Evolutionary conservation across 1,140 invertebrate genomes (phyloP).

Genomic region (Diploscapter pachys): DNA sequence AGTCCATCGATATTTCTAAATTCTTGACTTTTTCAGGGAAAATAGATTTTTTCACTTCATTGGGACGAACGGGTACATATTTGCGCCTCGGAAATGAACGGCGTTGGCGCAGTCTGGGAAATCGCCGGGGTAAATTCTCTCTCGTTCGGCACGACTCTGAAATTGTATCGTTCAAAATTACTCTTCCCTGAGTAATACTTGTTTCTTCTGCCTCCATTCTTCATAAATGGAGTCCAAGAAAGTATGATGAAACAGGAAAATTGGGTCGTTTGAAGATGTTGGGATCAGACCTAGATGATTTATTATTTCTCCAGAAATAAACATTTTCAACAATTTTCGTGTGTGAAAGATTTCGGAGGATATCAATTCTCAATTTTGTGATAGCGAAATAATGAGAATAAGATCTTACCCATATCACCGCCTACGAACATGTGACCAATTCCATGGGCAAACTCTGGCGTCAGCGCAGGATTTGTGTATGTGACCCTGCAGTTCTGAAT

Average conservation of each 20-base stretch:
- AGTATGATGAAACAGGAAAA: conserved; percentile 40
- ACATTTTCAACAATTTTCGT: too few species aligned
- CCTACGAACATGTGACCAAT: conserved; percentile 43
- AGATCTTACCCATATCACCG: conserved; percentile 39
- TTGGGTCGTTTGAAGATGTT: conserved; percentile 38
- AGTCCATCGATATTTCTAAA: conserved; percentile 48
- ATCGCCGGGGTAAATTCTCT: conserved; percentile 31
- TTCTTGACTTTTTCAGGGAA: too few species aligned
- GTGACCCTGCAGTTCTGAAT: too few species aligned
- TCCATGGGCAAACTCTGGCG: conserved; percentile 42
- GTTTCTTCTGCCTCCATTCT: conserved; percentile 41
- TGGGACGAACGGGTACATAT: conserved; percentile 25
- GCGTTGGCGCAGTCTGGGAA: conserved; percentile 30
- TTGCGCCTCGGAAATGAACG: conserved; percentile 28
- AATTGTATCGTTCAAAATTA: too few species aligned
- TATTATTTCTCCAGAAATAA: too few species aligned
- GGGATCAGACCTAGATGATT: neutral
- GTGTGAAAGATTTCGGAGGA: too few species aligned
- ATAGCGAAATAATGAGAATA: too few species aligned
- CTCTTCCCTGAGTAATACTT: too few species aligned
- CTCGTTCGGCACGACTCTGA: conserved; percentile 28
- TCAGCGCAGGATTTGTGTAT: conserved; percentile 12
- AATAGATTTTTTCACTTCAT: neutral
- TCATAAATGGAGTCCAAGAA: conserved; percentile 43
- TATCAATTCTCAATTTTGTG: too few species aligned